phyloP scores from a whole-genome alignment of 2,797 vertebrate species.

The Pristis pectinata region DNA sequence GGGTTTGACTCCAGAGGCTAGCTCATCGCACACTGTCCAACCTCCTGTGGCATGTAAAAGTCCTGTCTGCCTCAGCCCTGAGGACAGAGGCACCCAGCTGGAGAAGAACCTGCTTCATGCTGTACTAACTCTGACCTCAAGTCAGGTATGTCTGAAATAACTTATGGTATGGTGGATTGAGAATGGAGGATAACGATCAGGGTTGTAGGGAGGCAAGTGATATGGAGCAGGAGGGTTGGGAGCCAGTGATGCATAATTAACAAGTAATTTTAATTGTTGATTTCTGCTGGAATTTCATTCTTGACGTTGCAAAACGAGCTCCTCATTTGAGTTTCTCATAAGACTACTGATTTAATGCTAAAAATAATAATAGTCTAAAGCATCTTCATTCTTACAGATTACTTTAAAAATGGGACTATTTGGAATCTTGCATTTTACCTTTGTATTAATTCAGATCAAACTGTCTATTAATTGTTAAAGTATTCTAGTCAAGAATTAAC shows the following conservation, averaged over 20 bases:
- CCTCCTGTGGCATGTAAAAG: not conserved
- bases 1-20: not conserved
- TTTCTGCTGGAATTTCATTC: not conserved
- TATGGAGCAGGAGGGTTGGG: not conserved
- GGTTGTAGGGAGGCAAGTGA: no score
- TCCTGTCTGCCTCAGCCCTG: no score
- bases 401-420: not conserved
- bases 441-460: not conserved
- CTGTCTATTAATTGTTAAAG: not conserved
- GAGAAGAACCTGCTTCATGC: constrained; percentile 47
- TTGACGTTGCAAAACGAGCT: not conserved
- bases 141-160: constrained; percentile 45
- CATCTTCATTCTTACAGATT: not conserved
- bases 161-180: no score
- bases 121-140: constrained; percentile 52
- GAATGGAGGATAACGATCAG: no score
- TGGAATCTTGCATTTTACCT: not conserved
- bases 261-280: not conserved
- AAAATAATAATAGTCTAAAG: not conserved
- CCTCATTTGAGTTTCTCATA: not conserved
- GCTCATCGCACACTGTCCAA: not conserved
- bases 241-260: not conserved
- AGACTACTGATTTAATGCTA: no score
- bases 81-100: not conserved
- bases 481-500: not conserved